These are phyloP conservation scores for Bostrychus sinensis DNA, from an alignment of 2,113 vertebrate genomes.

Conservation along the genomic window DNA sequence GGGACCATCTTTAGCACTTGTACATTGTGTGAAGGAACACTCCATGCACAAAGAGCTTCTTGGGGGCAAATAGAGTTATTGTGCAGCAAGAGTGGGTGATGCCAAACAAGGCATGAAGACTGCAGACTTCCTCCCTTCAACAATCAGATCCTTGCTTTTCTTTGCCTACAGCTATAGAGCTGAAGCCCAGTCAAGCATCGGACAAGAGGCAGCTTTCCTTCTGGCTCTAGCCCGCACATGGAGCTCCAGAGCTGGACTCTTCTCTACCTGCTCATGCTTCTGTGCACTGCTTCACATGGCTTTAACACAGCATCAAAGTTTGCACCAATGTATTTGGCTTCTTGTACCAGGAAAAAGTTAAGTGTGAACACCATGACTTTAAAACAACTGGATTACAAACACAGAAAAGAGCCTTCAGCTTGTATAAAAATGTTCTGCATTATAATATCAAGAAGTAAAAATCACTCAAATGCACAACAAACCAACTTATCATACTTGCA, in stretches of 20 bases:
- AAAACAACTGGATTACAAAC: neutral
- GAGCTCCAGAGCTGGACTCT: slow-evolving; percentile 44
- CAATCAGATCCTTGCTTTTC: slow-evolving; percentile 64
- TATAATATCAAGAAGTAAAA: neutral
- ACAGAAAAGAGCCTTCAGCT: neutral
- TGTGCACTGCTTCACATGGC: neutral
- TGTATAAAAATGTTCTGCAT: neutral
- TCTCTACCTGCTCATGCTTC: slow-evolving; percentile 25
- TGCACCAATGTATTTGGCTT: neutral
- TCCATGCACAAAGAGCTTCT: slow-evolving; percentile 68
- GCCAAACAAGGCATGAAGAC: slow-evolving; percentile 82
- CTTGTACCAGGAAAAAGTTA: neutral
- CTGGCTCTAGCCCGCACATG: slow-evolving; percentile 42
- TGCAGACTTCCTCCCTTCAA: slow-evolving; percentile 70
- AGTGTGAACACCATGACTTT: neutral
- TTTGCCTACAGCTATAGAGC: slow-evolving; percentile 72
- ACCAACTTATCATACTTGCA: neutral
- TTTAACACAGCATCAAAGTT: neutral
- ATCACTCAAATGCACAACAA: neutral
- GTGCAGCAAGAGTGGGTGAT: slow-evolving; percentile 77
- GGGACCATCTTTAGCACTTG: slow-evolving; percentile 76
- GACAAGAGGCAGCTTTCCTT: slow-evolving; percentile 42
- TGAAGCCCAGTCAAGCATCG: slow-evolving; percentile 71
- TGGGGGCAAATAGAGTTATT: slow-evolving; percentile 80
- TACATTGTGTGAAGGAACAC: slow-evolving; percentile 59